Evolutionary conservation across 2,888 invertebrate genomes (phyloP), one percentile per base, ranked within the genome.

Genomic region (Tubiluchus corallicola): DNA sequence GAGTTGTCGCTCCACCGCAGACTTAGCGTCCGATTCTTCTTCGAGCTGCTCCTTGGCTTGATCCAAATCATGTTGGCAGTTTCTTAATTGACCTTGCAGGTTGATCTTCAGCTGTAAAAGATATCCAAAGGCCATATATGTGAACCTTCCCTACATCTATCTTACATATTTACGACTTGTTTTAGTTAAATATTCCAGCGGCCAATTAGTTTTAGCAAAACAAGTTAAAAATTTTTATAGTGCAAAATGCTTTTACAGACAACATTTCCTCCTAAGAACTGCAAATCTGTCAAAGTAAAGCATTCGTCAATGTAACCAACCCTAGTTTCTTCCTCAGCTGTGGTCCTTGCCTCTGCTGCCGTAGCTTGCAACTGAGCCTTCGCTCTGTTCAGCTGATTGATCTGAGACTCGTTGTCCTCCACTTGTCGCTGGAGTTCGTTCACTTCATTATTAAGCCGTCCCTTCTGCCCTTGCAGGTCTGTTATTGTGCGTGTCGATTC

Each of bases 331-430:
- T 98, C 96, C 68, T 98, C 96, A 64, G 94, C 85, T 64, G 84
- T 76, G 65, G 92, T 79, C 76, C 90, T 92, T 68, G 90, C 85
- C 69, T 98, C 98, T 68, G 98, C 98, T 61, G 96, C 72, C 70
- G 94, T 92, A 48, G 85, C 82, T 67, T 84, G 81, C 61, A 98
- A 76, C 44, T 87, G 84, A 66, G 83, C 81, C 78, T 94, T 68
- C 71, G 88, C 81, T 76, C 96, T 96, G 69, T 82, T 84, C 56
- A 98, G 76, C 70, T 90, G 88, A 57, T 84, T 85, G 59, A 94
- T 82, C 69, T 88, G 85, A 57, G 88, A 88, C 71, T 99, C 98
- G 62, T 94, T 90, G 68, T 99, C 98, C 71, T 98, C 98, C 64
- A 98, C 69, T n/a, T 94, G 94, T 59, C 94, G 81, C 65, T 84